Base-by-base conservation (phyloP, 2,888 invertebrate genomes). In the Trissoscelio sp. region DNA sequence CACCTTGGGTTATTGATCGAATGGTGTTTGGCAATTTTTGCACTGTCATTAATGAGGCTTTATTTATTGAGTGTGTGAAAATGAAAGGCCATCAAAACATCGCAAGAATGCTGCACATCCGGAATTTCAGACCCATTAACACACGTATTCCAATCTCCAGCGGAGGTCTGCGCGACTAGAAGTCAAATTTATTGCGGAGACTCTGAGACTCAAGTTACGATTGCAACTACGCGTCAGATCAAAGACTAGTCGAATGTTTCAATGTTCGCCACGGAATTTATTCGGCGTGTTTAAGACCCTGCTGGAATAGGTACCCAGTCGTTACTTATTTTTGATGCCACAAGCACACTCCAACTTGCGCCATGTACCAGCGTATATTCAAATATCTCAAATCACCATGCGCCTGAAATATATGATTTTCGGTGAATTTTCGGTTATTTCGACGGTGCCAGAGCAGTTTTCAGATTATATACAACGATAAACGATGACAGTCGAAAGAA, bases 181-280 rank as follows among this genome's bases (percentile, higher is more conserved):
- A 75, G 72, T 57, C 66, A 75, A 79, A 81, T 83, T 83, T 83
- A 83, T 81, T 60, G 69, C 69, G 12, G 66, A 37, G 67, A 79
- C 53, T 64, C 57, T 34, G 83, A 82, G 83, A 85, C 84, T 84
- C 87, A 86, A 88, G 85, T 89, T 89, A 89, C 88, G 89, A 85
- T 86, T 79, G 81, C 83, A 85, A 83, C 82, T 75, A 51, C 74
- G 64, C 77, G 73, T 73, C 85, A 87, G 86, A 88, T 88, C 87
- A 88, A 88, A 88, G 87, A 82, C 83, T 78, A 67, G 66, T 74
- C 73, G 81, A 77, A 87, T 81, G 81, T 77, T 81, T 75, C 81
- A 81, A 81, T 81, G 66, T 46, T 72, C 66, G 51, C n/a, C 14
- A 28, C 31, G 46, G 72, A 78, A 78, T 78, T 78, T 78, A 78